Conservation (phyloP, 2,888 invertebrate genomes). For the Cephonodes hylas region DNA sequence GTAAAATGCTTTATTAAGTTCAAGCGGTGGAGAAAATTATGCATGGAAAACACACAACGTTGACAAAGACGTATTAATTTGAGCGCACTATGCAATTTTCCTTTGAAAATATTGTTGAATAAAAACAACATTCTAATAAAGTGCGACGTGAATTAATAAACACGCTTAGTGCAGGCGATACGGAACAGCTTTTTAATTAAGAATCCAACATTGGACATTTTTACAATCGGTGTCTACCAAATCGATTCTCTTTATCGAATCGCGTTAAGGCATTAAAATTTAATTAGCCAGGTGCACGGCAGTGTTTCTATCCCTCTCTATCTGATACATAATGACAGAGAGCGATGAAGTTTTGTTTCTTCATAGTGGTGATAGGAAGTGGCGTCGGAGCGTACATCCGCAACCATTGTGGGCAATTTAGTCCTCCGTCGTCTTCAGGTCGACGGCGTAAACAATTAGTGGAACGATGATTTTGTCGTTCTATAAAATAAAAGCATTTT, state of each 20-base stretch:
- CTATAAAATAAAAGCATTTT: too few relatives aligned
- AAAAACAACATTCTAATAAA: constrained; percentile 29
- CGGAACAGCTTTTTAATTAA: constrained; percentile 46
- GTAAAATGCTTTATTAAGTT: constrained; percentile 4
- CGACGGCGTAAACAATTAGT: constrained; percentile 54
- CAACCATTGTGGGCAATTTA: constrained; percentile 51
- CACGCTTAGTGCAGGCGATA: constrained; percentile 32
- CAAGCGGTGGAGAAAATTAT: constrained; percentile 26
- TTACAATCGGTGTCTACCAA: constrained; percentile 41
- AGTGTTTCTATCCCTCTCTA: constrained; percentile 24
- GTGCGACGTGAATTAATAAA: constrained; percentile 40
- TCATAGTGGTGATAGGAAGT: constrained; percentile 49
- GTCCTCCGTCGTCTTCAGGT: constrained; percentile 51
- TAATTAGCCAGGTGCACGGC: constrained; percentile 66
- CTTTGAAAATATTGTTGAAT: constrained; percentile 28
- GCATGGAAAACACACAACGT: constrained; percentile 36
- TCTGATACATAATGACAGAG: constrained; percentile 36
- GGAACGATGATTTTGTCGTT: constrained; percentile 27
- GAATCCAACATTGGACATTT: constrained; percentile 32
- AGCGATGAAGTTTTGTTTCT: constrained; percentile 24
- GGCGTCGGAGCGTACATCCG: constrained; percentile 68
- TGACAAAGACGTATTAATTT: constrained; percentile 45
- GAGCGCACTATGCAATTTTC: constrained; percentile 36
- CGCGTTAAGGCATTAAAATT: constrained; percentile 62
- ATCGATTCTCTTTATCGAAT: constrained; percentile 50